Conservation (phyloP, 92 coral and sea anemone species). For the Bergia sp. region DNA sequence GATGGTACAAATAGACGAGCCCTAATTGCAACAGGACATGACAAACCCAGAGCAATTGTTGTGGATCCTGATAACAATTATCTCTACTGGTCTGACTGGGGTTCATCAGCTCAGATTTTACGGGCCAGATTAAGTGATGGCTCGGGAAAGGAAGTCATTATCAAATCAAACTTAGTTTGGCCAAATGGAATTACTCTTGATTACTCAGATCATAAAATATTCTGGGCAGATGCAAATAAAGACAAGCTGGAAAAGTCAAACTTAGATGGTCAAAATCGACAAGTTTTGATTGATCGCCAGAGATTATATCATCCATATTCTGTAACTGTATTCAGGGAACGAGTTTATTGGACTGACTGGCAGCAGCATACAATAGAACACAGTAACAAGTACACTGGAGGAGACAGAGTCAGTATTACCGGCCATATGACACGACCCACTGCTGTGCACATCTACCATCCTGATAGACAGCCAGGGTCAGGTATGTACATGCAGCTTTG, state of each 20-base stretch:
- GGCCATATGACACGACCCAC: conserved; percentile 75
- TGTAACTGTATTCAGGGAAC: conserved; percentile 54
- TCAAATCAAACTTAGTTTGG: conserved; percentile 67
- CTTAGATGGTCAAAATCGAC: conserved; percentile 57
- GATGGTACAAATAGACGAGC: conserved; percentile 67
- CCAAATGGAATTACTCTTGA: conserved; percentile 79
- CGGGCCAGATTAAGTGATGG: conserved; percentile 78
- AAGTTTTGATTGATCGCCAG: conserved; percentile 49
- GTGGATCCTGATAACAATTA: conserved; percentile 60
- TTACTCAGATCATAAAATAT: conserved; percentile 50
- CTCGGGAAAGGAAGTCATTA: conserved; percentile 52
- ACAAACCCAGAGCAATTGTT: conserved; percentile 70
- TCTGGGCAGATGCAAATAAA: conserved; percentile 73
- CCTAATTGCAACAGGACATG: conserved; percentile 62
- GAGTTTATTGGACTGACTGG: conserved; percentile 80
- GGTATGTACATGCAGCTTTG: conserved; percentile 37
- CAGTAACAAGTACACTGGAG: conserved; percentile 61
- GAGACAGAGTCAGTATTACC: conserved; percentile 59
- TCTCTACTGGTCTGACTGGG: conserved; percentile 83
- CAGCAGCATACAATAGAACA: conserved; percentile 73
- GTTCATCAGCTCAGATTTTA: conserved; percentile 59
- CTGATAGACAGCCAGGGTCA: conserved; percentile 78
- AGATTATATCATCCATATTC: conserved; percentile 71
- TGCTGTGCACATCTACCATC: conserved; percentile 73
- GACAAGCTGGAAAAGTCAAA: conserved; percentile 68